phyloP scores from a whole-genome alignment of 2,888 invertebrate genomes.

The Luffia ferchaultella region DNA sequence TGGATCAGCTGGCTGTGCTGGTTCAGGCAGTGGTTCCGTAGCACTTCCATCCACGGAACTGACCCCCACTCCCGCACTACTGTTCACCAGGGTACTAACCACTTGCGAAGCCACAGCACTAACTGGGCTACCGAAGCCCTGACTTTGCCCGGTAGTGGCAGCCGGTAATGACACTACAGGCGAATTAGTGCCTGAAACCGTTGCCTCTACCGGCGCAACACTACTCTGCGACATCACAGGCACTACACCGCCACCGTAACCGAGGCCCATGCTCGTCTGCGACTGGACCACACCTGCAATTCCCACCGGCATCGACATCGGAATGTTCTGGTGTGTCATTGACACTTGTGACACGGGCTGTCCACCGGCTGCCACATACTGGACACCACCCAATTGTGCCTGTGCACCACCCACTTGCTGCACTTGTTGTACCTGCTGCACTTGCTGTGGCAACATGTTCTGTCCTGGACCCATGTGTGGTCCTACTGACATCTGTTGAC shows the following conservation, averaged over 20 bases:
- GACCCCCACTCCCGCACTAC: constrained; percentile 55
- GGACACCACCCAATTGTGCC: constrained; percentile 48
- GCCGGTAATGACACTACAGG: constrained; percentile 58
- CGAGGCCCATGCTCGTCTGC: constrained; percentile 54
- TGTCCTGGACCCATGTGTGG: constrained; percentile 54
- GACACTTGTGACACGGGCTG: constrained; percentile 47
- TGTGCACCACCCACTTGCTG: constrained; percentile 42
- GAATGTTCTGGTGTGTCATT: constrained; percentile 59
- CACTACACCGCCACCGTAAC: constrained; percentile 50
- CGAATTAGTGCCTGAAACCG: constrained; percentile 60
- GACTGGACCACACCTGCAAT: constrained; percentile 60
- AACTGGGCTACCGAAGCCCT: constrained; percentile 60
- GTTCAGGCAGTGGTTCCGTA: constrained; percentile 25
- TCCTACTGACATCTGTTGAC: constrained; percentile 47
- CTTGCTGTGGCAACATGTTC: constrained; percentile 51
- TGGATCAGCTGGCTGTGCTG: constrained; percentile 38
- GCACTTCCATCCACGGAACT: constrained; percentile 49
- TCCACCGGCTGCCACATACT: constrained; percentile 38
- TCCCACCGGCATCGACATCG: constrained; percentile 58
- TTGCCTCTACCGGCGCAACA: constrained; percentile 48
- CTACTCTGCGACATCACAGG: constrained; percentile 62
- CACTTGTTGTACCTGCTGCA: constrained; percentile 13
- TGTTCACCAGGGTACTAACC: constrained; percentile 50
- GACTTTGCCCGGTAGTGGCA: constrained; percentile 49
- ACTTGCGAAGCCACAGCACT: constrained; percentile 58